Evolutionary conservation across 2,113 vertebrate species (phyloP), one percentile per base, ranked within the genome.

Genomic region (Ameiurus melas): DNA sequence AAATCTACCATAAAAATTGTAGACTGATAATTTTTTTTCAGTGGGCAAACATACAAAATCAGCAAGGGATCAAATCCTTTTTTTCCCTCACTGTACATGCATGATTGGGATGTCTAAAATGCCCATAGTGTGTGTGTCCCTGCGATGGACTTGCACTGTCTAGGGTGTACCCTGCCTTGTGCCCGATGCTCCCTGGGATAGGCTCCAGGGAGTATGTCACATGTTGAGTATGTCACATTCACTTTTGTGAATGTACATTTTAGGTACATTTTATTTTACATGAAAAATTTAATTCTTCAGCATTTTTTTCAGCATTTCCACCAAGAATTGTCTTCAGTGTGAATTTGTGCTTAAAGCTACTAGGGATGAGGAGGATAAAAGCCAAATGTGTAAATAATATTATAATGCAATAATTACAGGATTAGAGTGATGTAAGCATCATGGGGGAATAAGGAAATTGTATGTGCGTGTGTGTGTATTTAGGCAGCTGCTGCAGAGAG

Each of bases 341-440:
- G 84, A 57, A 57, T 60, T 13, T 73, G 30, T 58, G 71, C 53
- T 77, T 19, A 16, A 47, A 47, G 20, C 68, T 6, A 9, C 9
- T 39, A 70, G 20, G 19, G 33, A 82, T 14, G 13, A 43, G 36
- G 36, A 30, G 39, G n/a, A 75, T 84, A 88, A 84, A 84, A 83
- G 81, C 68, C 70, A 88, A 88, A 84, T 70, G 30, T 78, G 81
- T 47, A 75, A 84, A 84, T 83, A 66, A 88, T 77, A 57, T 77
- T 27, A 84, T 77, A 73, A 68, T 87, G 86, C 68, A 88, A 84
- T 77, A 84, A 88, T 84, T 77, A 77, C 81, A 75, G 81, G 55
- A 83, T 58, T 84, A 87, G 79, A 62, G 85, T 62, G 85, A 77
- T 78, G 71, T 62, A 43, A 75, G 57, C 33, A 57, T 71, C 33